Evolutionary conservation across 2,797 vertebrate genomes (phyloP).

Genomic region (Novumbra hubbsi): DNA sequence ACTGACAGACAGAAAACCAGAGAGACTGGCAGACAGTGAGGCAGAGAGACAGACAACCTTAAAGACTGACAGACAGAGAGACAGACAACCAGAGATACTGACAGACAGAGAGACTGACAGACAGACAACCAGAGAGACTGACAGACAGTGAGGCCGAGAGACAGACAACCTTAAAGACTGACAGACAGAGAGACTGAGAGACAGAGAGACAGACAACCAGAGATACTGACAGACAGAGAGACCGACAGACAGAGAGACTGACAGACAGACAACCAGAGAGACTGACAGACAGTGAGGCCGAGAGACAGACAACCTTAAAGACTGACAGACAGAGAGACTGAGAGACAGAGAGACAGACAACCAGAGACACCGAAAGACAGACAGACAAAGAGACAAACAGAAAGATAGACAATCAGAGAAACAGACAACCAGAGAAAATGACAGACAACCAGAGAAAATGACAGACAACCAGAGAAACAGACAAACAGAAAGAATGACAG

Average conservation of each 20-base stretch:
- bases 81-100: not conserved
- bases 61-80: not conserved
- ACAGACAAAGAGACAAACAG: too few species aligned
- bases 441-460: not conserved
- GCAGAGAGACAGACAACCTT: not conserved
- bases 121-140: not conserved
- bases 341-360: not conserved
- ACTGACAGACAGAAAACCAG: not conserved
- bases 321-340: not conserved
- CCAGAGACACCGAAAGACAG: too few species aligned
- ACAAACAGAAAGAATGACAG: too few species aligned
- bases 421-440: not conserved
- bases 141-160: not conserved
- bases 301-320: not conserved
- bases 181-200: not conserved
- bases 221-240: too few species aligned
- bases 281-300: not conserved
- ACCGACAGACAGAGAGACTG: not conserved
- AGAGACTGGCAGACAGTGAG: not conserved
- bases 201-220: too few species aligned
- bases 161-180: not conserved
- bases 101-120: not conserved
- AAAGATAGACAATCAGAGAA: not conserved
- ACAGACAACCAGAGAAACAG: too few species aligned
- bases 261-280: not conserved